Conservation (phyloP, 2,888 invertebrate species). For the Trichogramma dendrolimi region DNA sequence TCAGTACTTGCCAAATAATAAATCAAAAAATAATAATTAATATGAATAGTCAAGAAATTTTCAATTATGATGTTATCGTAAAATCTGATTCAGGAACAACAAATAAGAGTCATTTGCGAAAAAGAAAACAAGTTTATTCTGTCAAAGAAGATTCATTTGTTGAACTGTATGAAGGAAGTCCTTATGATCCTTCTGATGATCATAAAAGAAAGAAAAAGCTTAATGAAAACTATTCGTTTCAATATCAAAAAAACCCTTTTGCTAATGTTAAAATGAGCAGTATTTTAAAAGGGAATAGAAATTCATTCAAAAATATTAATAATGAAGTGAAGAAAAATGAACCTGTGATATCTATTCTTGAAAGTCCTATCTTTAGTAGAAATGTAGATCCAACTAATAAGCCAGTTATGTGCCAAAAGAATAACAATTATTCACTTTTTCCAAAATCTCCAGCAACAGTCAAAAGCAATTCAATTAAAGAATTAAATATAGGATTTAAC, state of each 20-base stretch:
- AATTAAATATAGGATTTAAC: constrained; percentile 16
- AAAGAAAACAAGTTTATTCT: constrained; percentile 21
- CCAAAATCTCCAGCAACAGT: too few relatives aligned
- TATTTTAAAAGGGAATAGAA: constrained; percentile 23
- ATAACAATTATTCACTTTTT: too few relatives aligned
- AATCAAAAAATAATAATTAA: neutral
- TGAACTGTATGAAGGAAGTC: constrained; percentile 11
- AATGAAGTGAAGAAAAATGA: neutral
- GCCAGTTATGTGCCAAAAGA: too few relatives aligned
- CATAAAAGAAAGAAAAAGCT: constrained; percentile 10
- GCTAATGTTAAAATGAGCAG: constrained; percentile 23
- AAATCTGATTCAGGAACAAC: constrained; percentile 2
- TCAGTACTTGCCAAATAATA: neutral
- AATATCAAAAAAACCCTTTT: constrained; percentile 21
- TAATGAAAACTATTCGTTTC: constrained; percentile 17
- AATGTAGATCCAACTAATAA: too few relatives aligned
- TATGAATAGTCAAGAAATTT: neutral
- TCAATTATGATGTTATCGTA: neutral
- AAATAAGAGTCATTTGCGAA: constrained; percentile 1
- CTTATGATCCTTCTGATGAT: neutral
- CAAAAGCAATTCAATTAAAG: neutral
- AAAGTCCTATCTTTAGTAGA: too few relatives aligned
- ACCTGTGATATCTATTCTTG: too few relatives aligned
- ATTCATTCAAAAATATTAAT: constrained; percentile 1
- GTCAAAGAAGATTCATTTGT: constrained; percentile 20